Evolutionary conservation across 2,888 invertebrate genomes (phyloP).

Genomic region (Apodemia zela): DNA sequence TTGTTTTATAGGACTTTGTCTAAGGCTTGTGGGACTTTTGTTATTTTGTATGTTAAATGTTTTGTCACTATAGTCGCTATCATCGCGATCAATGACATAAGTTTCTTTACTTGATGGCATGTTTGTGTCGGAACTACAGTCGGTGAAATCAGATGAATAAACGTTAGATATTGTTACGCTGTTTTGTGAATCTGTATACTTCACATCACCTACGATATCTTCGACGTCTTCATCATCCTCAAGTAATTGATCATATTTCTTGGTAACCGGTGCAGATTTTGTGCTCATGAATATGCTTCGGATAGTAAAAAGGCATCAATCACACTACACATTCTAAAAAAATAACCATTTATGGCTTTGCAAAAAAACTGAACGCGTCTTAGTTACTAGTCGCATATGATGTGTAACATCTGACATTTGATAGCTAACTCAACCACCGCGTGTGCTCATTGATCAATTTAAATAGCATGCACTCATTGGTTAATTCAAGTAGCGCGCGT

Average conservation of each 20-base stretch:
- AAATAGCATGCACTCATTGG: too few species aligned
- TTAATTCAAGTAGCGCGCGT: too few species aligned
- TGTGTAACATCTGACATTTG: too few species aligned
- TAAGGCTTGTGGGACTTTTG: conserved; percentile 41
- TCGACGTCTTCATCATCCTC: conserved; percentile 63
- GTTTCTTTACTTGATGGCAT: conserved; percentile 66
- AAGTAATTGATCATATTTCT: conserved; percentile 25
- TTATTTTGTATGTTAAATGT: conserved; percentile 40
- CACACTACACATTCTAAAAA: background rate
- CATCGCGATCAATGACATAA: conserved; percentile 58
- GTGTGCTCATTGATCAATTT: too few species aligned
- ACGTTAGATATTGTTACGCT: conserved; percentile 61
- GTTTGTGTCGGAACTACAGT: conserved; percentile 59
- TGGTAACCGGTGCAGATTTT: background rate
- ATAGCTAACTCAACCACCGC: too few species aligned
- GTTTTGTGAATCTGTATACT: conserved; percentile 64
- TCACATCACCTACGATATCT: conserved; percentile 57
- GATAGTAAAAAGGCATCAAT: background rate
- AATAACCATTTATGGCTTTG: background rate
- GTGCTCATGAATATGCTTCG: background rate
- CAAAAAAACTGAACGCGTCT: background rate
- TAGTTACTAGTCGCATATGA: too few species aligned
- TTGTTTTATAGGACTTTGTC: conserved; percentile 35
- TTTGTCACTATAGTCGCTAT: conserved; percentile 57
- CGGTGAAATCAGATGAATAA: conserved; percentile 64